These are phyloP conservation scores for Junco hyemalis DNA, from an alignment of 2,113 vertebrate species.

Conservation along the genomic window DNA sequence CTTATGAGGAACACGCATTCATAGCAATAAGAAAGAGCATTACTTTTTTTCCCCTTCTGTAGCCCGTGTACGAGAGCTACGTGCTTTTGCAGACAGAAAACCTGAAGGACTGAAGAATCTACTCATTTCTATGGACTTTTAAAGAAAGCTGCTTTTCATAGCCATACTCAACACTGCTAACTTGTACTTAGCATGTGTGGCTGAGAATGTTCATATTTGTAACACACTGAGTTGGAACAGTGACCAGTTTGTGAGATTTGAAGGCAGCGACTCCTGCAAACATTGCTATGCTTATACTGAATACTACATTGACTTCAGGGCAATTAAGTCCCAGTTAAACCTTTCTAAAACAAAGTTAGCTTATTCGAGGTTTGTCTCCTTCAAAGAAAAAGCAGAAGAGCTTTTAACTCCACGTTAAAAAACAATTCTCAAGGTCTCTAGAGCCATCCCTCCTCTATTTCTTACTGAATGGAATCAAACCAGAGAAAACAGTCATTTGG, in stretches of 20 bases:
- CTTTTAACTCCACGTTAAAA: neutral
- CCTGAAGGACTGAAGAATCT: neutral
- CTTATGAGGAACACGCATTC: neutral
- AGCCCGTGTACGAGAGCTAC: conserved; percentile 25
- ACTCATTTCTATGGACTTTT: neutral
- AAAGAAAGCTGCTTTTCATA: conserved; percentile 62
- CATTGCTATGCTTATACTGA: neutral
- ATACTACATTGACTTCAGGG: neutral
- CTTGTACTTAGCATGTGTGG: neutral
- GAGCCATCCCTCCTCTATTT: neutral
- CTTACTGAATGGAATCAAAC: neutral
- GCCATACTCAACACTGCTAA: neutral
- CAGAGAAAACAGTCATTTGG: neutral
- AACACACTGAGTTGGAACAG: neutral
- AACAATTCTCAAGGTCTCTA: neutral
- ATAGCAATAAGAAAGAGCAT: neutral
- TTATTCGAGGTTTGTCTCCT: neutral
- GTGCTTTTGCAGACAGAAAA: conserved; percentile 13
- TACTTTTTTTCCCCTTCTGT: neutral
- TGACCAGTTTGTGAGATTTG: neutral
- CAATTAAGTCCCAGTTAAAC: neutral
- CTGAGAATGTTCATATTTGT: conserved; percentile 6
- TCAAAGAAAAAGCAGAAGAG: neutral
- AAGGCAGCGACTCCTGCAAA: neutral
- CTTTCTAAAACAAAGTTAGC: neutral